Evolutionary conservation across 2,888 invertebrate genomes (phyloP).

Genomic region (Phragmatobia fuliginosa): DNA sequence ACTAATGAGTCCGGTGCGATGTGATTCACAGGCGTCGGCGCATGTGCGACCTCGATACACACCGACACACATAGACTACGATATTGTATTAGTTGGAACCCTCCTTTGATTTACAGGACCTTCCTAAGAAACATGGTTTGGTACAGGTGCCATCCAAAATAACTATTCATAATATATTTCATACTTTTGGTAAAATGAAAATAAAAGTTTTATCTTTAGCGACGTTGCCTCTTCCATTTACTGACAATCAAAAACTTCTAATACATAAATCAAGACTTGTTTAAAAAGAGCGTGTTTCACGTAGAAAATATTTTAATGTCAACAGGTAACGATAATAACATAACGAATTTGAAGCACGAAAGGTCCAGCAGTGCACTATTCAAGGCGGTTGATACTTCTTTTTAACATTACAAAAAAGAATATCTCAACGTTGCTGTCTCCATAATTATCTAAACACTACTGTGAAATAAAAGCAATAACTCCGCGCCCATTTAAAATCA

Average conservation of each 20-base stretch:
- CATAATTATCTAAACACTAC: no score
- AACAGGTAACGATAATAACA: no score
- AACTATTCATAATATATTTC: neutral
- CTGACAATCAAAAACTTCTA: neutral
- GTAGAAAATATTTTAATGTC: neutral
- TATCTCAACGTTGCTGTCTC: no score
- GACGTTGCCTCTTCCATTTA: neutral
- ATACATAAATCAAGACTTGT: no score
- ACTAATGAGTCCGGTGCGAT: constrained; percentile 67
- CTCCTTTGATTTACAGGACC: neutral
- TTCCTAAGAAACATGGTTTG: neutral
- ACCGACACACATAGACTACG: constrained; percentile 30
- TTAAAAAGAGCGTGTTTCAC: neutral
- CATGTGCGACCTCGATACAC: constrained; percentile 80
- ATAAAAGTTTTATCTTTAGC: neutral
- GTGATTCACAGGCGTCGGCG: constrained; percentile 74
- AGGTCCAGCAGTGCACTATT: no score
- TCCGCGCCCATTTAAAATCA: no score
- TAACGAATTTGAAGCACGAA: no score
- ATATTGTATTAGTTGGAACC: constrained; percentile 19
- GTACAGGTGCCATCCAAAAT: neutral
- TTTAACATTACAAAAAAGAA: no score
- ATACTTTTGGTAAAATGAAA: no score
- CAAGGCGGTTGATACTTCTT: no score
- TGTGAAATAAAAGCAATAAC: no score